A percentile compares a stretch with the other conserved stretches of the same genome.
phyloP scores from a whole-genome alignment of 1,140 invertebrate genomes.

The Euura saliciscinereae region DNA sequence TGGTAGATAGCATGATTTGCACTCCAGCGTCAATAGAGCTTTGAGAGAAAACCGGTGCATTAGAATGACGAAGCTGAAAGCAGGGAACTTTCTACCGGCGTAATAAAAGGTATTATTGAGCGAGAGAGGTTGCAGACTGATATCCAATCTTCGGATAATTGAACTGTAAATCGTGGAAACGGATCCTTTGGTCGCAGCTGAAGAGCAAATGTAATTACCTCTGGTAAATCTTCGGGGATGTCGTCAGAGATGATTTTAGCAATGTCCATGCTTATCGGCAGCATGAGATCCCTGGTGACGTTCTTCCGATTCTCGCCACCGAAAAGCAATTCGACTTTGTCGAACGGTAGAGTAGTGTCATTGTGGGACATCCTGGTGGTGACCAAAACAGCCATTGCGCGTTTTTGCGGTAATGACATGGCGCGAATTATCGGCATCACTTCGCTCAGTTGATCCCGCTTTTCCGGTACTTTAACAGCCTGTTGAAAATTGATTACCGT shows the following conservation, averaged over 20 bases:
- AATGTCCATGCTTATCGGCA: slow-evolving; percentile 70
- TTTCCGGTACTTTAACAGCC: slow-evolving; percentile 33
- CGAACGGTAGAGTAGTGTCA: slow-evolving; percentile 30
- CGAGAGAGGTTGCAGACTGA: not conserved
- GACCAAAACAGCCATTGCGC: slow-evolving; percentile 66
- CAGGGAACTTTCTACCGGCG: slow-evolving; percentile 3
- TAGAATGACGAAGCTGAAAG: not conserved
- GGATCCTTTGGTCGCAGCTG: not conserved
- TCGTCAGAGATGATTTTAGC: slow-evolving; percentile 63
- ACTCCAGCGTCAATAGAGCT: not conserved
- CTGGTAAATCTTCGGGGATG: slow-evolving; percentile 35
- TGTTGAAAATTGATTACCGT: slow-evolving; percentile 25
- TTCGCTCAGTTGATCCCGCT: slow-evolving; percentile 57
- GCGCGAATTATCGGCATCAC: slow-evolving; percentile 69
- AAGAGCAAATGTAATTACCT: slow-evolving; percentile 32
- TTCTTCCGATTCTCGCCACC: slow-evolving; percentile 57
- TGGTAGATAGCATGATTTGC: not conserved
- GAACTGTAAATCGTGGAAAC: slow-evolving; percentile 7
- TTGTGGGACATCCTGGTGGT: slow-evolving; percentile 65
- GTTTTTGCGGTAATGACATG: slow-evolving; percentile 65
- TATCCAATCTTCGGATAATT: not conserved
- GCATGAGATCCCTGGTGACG: slow-evolving; percentile 62
- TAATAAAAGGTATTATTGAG: not conserved
- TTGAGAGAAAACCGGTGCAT: not conserved
- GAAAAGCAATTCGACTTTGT: slow-evolving; percentile 65